Conservation (phyloP, 35 echinoderm and acorn worm genomes). For the Diadema setosum region DNA sequence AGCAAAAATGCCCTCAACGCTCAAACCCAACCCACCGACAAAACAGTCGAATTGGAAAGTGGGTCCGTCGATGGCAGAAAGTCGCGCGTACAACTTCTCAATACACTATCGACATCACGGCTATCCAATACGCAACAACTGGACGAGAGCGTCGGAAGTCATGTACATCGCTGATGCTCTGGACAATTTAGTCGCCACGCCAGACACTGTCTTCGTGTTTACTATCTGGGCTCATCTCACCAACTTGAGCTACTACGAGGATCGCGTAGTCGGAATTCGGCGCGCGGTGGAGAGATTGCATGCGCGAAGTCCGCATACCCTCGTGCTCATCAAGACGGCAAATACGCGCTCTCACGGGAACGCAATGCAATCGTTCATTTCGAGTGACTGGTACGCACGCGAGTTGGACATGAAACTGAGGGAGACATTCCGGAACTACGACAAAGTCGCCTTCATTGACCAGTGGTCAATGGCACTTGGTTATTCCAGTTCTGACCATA, state of each 20-base stretch:
- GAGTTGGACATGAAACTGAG: background rate
- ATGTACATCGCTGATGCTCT: slow-evolving; percentile 23
- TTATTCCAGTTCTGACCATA: background rate
- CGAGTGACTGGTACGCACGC: background rate
- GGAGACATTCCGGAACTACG: background rate
- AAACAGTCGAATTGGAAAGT: background rate
- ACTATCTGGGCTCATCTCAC: slow-evolving; percentile 43
- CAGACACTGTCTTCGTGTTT: slow-evolving; percentile 2
- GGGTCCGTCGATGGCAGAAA: slow-evolving; percentile 17
- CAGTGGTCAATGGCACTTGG: slow-evolving; percentile 10
- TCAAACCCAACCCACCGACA: background rate
- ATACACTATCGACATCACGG: slow-evolving; percentile 39
- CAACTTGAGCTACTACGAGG: background rate
- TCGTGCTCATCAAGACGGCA: slow-evolving; percentile 2
- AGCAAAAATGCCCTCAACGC: background rate
- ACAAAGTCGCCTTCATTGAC: background rate
- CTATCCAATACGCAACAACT: slow-evolving; percentile 37
- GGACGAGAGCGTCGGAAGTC: slow-evolving; percentile 3
- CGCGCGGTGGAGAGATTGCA: background rate
- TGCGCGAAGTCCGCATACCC: background rate
- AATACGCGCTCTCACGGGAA: background rate
- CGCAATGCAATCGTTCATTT: background rate
- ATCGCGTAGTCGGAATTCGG: background rate
- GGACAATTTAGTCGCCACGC: background rate
- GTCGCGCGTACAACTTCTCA: slow-evolving; percentile 1